A percentile compares a stretch with the other conserved stretches of the same genome.
These are phyloP conservation scores for Drosophila tristis DNA, from an alignment of 1,140 invertebrate species.

Conservation along the genomic window DNA sequence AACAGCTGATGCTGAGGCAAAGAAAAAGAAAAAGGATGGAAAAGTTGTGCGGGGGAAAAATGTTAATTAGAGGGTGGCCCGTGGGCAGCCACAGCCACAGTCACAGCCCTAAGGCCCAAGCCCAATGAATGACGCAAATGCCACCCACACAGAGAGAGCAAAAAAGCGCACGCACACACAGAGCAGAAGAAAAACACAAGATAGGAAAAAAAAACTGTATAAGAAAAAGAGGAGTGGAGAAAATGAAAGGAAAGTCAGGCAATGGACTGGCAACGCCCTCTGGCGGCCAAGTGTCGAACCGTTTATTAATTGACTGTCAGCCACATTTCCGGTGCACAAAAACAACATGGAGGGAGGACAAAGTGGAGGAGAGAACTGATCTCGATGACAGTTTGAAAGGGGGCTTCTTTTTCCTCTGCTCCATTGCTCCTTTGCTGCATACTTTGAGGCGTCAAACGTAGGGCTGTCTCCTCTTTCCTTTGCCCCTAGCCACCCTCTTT, in stretches of 20 bases:
- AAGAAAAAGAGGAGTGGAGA: neutral
- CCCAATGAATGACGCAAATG: constrained; percentile 46
- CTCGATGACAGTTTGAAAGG: constrained; percentile 32
- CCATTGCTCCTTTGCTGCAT: constrained; percentile 24
- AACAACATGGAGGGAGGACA: constrained; percentile 5
- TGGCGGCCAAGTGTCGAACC: constrained; percentile 54
- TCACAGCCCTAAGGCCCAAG: too few relatives aligned
- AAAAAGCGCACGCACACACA: neutral
- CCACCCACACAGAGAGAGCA: constrained; percentile 33
- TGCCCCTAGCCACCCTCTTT: neutral
- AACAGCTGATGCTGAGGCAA: constrained; percentile 2
- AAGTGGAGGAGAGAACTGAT: constrained; percentile 13
- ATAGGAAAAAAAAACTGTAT: too few relatives aligned
- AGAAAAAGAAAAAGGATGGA: constrained; percentile 3
- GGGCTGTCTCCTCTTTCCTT: neutral
- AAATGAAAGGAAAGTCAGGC: constrained; percentile 32
- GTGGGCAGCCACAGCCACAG: too few relatives aligned
- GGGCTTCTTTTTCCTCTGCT: constrained; percentile 39
- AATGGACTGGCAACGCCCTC: constrained; percentile 46
- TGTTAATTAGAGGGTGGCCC: constrained; percentile 54
- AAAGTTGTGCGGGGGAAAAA: constrained; percentile 27
- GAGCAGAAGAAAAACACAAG: constrained; percentile 7
- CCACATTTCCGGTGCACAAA: constrained; percentile 46
- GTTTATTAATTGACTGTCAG: constrained; percentile 72
- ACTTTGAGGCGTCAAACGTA: neutral